Percentiles rank a stretch among this genome's conserved stretches.
Conservation (phyloP, 2,797 vertebrate species). For the Lepus oiostolus region DNA sequence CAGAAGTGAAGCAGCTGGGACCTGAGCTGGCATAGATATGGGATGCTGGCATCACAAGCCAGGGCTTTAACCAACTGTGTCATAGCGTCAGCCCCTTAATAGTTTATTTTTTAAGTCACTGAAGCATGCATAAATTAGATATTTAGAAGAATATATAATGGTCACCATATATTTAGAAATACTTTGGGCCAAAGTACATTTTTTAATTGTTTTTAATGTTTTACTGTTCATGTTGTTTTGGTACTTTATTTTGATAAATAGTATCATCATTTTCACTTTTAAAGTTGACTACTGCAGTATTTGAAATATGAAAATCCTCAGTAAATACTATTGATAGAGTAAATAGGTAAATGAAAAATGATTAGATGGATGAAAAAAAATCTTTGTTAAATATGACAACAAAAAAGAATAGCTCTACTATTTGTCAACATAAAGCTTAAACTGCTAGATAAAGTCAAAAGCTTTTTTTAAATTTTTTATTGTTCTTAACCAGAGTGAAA, state of each 20-base stretch:
- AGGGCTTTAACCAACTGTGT: too few species aligned
- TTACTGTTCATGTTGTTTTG: not conserved
- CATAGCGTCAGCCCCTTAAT: too few species aligned
- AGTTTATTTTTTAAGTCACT: too few species aligned
- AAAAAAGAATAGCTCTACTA: not conserved
- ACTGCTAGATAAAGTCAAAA: not conserved
- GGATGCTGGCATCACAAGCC: too few species aligned
- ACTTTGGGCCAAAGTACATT: not conserved
- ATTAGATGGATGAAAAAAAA: not conserved
- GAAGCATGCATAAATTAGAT: too few species aligned
- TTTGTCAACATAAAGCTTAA: constrained; percentile 43
- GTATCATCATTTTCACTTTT: not conserved
- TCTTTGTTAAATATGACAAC: not conserved
- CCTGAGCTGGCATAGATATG: too few species aligned
- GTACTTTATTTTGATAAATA: not conserved
- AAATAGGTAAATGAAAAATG: constrained; percentile 52
- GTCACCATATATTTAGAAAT: not conserved
- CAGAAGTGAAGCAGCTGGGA: too few species aligned
- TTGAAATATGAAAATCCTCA: not conserved
- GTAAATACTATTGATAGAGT: constrained; percentile 35
- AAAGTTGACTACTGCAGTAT: not conserved
- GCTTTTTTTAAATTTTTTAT: not conserved
- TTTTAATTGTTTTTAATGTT: not conserved
- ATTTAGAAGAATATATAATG: not conserved
- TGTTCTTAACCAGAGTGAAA: constrained; percentile 18